phyloP scores from a whole-genome alignment of 2,797 vertebrate genomes.

The Calcarius lapponicus region DNA sequence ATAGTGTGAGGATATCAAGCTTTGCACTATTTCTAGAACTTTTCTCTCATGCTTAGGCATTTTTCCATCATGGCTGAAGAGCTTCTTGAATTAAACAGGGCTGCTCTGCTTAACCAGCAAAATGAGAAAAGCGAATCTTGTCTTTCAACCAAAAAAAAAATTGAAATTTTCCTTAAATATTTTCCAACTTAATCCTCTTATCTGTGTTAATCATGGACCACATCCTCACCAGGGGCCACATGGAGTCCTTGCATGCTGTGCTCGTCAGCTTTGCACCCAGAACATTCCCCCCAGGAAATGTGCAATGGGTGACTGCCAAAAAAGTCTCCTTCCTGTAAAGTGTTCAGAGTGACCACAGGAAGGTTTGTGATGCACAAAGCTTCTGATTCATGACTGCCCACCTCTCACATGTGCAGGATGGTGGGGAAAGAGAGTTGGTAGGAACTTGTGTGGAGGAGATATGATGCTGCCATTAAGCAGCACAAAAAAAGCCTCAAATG shows the following conservation, averaged over 20 bases:
- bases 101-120: neutral
- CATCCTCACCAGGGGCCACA: neutral
- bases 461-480: neutral
- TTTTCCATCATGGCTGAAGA: neutral
- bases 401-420: neutral
- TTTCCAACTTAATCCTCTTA: neutral
- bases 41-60: neutral
- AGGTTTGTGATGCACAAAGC: neutral
- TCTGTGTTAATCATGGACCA: neutral
- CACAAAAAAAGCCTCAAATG: neutral
- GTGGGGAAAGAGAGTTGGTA: fast-evolving
- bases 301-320: neutral
- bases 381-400: neutral
- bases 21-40: neutral
- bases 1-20: neutral
- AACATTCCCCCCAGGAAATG: neutral
- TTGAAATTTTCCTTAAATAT: neutral
- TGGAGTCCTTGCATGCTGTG: neutral
- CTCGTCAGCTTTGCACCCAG: neutral
- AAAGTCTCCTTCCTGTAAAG: neutral
- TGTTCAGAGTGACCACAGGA: neutral
- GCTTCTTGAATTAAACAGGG: neutral
- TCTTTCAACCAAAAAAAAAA: neutral
- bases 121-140: neutral
- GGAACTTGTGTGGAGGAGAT: fast-evolving